Base-by-base conservation (phyloP, 1,140 invertebrate species). In the Aphelinus certus region DNA sequence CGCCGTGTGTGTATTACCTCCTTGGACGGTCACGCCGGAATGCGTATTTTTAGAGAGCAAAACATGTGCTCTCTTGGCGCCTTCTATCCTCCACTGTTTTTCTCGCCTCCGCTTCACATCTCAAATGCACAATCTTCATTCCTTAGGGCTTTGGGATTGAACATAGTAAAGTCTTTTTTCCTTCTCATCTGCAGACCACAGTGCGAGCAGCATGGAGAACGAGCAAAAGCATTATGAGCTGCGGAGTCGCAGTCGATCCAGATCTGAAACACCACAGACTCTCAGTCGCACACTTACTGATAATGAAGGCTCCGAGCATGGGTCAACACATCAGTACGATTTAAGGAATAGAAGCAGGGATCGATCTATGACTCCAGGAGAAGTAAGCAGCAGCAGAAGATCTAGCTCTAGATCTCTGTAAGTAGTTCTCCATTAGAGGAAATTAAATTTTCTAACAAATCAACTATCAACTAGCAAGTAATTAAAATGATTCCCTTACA, bases 201-300 rank as follows among this genome's bases (percentile, higher is more conserved):
- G 55, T 60, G 51, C 26, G 26, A 83, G 82, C 43, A 81, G 45
- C 48, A 88, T 87, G 86, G 85, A 86, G 48, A 78, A 66, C 49
- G 85, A 85, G 45, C 82, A 81, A 55, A 76, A 72, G 76, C 78
- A 82, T 57, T 87, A 88, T 73, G 86, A 86, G 60, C 70, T 88
- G 71, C 77, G 86, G 68, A 87, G 81, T 69, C 80, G 85, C 47
- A 88, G 86, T 67, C 82, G 86, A 75, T 87, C 87, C 45, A 80
- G 87, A 49, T 88, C 87, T 3, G 81, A 83, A 62, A 88, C 86
- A 49, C 87, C 87, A 1, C 81, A 84, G 78, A 68, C 84, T 42
- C 72, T 79, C 26, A 83, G 45, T 57, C 79, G 64, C 64, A 66
- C 62, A 2, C 61, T 79, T 2, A 65, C 58, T 3, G 83, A 85